Percentiles rank a stretch among this genome's conserved stretches.
Conservation (phyloP, 2,888 invertebrate species). For the Pandemis heparana region DNA sequence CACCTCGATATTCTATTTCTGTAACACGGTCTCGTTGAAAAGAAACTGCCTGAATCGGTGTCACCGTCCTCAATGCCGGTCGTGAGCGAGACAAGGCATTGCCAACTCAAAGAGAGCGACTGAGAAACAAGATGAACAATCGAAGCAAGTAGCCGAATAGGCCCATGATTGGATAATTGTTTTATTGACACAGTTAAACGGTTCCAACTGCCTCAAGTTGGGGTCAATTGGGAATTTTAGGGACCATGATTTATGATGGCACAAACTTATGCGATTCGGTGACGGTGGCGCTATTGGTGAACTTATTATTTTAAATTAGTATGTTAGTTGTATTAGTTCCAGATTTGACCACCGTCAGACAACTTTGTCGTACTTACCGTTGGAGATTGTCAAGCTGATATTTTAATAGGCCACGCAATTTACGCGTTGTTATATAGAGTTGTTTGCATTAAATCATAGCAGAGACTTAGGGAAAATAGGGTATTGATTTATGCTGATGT, state of each 20-base stretch:
- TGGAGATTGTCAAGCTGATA: no score
- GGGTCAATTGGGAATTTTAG: conserved; percentile 57
- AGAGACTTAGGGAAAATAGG: no score
- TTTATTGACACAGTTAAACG: conserved; percentile 82
- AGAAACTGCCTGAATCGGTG: conserved; percentile 25
- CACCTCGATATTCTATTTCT: not conserved
- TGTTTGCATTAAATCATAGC: no score
- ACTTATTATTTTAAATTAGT: no score
- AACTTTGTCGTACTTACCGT: no score
- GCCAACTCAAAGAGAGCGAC: conserved; percentile 45
- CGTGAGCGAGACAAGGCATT: conserved; percentile 56
- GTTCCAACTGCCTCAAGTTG: conserved; percentile 58
- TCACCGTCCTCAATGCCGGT: conserved; percentile 51
- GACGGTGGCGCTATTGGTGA: not conserved
- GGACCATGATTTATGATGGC: conserved; percentile 29
- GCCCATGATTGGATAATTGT: conserved; percentile 84
- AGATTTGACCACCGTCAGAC: no score
- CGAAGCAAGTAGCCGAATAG: conserved; percentile 82
- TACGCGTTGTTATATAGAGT: no score
- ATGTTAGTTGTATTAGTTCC: no score
- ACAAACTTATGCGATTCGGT: not conserved
- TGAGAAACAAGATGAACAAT: conserved; percentile 64
- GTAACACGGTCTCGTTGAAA: not conserved
- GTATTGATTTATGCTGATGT: no score
- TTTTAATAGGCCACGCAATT: no score